Evolutionary conservation across 2,797 vertebrate genomes (phyloP).

Genomic region (Synanceia verrucosa): DNA sequence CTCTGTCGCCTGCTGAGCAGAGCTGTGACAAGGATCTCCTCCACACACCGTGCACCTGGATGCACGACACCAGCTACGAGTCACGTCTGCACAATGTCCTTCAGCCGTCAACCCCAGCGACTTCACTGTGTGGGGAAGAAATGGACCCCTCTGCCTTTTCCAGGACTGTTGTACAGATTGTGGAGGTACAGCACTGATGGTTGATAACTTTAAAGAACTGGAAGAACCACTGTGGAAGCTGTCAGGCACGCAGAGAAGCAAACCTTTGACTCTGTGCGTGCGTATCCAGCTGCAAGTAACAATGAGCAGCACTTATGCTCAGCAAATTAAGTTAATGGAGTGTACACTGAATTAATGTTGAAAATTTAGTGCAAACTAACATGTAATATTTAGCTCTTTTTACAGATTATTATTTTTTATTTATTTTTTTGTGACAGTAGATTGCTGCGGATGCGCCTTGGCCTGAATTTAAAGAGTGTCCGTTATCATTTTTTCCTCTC

Average conservation of each 20-base stretch:
- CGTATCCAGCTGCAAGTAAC: background rate
- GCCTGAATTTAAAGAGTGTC: constrained; percentile 9
- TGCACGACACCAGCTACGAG: constrained; percentile 74
- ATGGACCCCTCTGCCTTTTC: constrained; percentile 47
- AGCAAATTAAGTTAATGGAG: constrained; percentile 5
- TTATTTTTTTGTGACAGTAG: background rate
- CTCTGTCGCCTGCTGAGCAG: background rate
- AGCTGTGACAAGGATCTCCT: constrained; percentile 68
- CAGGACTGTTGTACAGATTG: constrained; percentile 62
- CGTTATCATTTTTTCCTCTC: constrained; percentile 17
- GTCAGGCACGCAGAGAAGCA: background rate
- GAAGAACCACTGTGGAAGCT: background rate
- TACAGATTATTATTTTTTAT: constrained; percentile 21
- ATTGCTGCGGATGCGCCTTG: constrained; percentile 6
- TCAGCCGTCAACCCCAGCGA: constrained; percentile 22
- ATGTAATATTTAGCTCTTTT: constrained; percentile 19
- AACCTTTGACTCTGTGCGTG: background rate
- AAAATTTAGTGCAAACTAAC: constrained; percentile 20
- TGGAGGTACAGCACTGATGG: constrained; percentile 73
- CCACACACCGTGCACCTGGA: constrained; percentile 64
- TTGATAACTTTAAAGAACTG: background rate
- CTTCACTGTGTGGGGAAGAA: constrained; percentile 53
- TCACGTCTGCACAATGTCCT: constrained; percentile 76
- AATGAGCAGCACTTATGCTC: constrained; percentile 9
- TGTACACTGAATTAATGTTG: constrained; percentile 57